These are phyloP conservation scores for Eulemur mongoz DNA, from an alignment of 2,797 vertebrate species.

Conservation along the genomic window DNA sequence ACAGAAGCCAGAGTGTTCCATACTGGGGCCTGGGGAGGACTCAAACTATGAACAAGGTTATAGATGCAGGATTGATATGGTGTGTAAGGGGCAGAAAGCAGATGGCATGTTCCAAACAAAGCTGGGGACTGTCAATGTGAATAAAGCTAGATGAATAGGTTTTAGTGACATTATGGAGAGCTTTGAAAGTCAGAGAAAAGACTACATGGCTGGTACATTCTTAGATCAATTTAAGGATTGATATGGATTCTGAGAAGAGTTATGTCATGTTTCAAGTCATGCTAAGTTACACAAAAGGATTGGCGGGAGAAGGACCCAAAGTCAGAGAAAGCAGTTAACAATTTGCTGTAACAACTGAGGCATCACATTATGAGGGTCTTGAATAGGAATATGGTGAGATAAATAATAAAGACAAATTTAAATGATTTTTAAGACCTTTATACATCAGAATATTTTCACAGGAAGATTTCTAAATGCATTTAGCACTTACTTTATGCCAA, in stretches of 20 bases:
- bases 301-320: not conserved
- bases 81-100: accelerated
- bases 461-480: not conserved
- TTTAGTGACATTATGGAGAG: not conserved
- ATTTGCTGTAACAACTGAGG: not conserved
- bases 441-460: not conserved
- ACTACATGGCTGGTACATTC: not conserved
- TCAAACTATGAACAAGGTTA: not conserved
- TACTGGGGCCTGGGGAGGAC: accelerated
- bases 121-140: not conserved
- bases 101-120: not conserved
- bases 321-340: not conserved
- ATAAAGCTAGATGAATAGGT: not conserved
- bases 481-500: not conserved
- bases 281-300: not conserved
- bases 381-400: not conserved
- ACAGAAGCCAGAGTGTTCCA: not conserved
- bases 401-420: not conserved
- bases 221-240: not conserved
- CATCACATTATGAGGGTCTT: not conserved
- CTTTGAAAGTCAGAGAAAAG: not conserved
- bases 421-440: not conserved
- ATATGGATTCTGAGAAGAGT: not conserved
- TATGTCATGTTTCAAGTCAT: not conserved
- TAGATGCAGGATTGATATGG: not conserved